phyloP scores from a whole-genome alignment of 2,113 vertebrate species.

The Cottus gobio region DNA sequence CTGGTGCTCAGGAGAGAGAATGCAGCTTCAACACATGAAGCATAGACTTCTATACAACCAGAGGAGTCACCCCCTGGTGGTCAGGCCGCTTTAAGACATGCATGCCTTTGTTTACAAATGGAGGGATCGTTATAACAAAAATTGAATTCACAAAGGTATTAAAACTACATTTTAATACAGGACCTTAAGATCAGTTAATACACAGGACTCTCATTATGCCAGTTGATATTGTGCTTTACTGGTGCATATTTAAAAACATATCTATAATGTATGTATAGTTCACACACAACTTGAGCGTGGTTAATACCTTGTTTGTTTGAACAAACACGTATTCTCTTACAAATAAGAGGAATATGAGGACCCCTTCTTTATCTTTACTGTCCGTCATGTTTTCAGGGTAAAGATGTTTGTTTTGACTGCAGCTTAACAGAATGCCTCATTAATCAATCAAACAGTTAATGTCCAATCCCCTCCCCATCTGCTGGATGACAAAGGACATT shows the following conservation, averaged over 20 bases:
- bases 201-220: not conserved
- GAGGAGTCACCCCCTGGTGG: too few species aligned
- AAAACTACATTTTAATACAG: not conserved
- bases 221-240: not conserved
- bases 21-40: too few species aligned
- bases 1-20: too few species aligned
- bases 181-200: not conserved
- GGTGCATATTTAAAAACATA: not conserved
- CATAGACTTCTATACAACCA: too few species aligned
- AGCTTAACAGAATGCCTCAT: not conserved
- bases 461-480: not conserved
- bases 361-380: not conserved
- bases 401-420: not conserved
- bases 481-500: not conserved
- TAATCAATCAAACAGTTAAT: conserved; percentile 26
- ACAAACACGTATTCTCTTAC: too few species aligned
- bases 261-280: too few species aligned
- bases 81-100: too few species aligned
- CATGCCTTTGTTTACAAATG: too few species aligned
- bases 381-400: not conserved
- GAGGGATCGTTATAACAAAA: not conserved
- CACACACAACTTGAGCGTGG: too few species aligned
- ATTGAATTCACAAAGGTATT: not conserved
- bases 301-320: too few species aligned
- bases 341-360: not conserved